Conservation (phyloP, 64 coral and sea anemone genomes). For the Dendrophyllia cribrosa region DNA sequence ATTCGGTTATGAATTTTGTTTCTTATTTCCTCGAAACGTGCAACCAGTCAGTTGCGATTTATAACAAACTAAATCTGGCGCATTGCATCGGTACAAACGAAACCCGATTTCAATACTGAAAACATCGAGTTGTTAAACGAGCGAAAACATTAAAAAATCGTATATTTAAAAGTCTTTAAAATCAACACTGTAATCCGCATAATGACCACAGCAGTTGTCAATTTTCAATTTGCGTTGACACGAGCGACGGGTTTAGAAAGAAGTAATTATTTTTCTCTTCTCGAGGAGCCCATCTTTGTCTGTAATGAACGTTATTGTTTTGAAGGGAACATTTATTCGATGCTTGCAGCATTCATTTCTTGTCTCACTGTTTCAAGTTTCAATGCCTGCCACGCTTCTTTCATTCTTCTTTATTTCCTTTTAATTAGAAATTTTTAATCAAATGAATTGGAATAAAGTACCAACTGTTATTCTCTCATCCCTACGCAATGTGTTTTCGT, state of each 20-base stretch:
- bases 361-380: constrained; percentile 15
- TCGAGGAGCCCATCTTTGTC: constrained; percentile 7
- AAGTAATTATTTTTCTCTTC: constrained; percentile 8
- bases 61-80: no score
- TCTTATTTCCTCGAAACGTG: no score
- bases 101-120: no score
- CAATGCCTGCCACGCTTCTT: not conserved
- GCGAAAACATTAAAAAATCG: not conserved
- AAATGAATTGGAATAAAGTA: constrained; percentile 12
- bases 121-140: not conserved
- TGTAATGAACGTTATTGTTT: constrained; percentile 29
- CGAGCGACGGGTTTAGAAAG: not conserved
- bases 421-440: constrained; percentile 43
- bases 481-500: not conserved
- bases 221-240: not conserved
- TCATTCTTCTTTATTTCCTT: constrained; percentile 10
- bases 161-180: constrained; percentile 2
- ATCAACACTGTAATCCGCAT: not conserved
- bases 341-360: constrained; percentile 13
- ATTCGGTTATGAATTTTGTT: not conserved
- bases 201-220: not conserved
- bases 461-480: constrained; percentile 47
- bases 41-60: no score
- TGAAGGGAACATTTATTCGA: not conserved
- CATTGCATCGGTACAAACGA: no score